Percentiles rank a stretch among this genome's conserved stretches.
These are phyloP conservation scores for Dromococcyx pavoninus DNA, from an alignment of 2,797 vertebrate genomes.

Conservation along the genomic window DNA sequence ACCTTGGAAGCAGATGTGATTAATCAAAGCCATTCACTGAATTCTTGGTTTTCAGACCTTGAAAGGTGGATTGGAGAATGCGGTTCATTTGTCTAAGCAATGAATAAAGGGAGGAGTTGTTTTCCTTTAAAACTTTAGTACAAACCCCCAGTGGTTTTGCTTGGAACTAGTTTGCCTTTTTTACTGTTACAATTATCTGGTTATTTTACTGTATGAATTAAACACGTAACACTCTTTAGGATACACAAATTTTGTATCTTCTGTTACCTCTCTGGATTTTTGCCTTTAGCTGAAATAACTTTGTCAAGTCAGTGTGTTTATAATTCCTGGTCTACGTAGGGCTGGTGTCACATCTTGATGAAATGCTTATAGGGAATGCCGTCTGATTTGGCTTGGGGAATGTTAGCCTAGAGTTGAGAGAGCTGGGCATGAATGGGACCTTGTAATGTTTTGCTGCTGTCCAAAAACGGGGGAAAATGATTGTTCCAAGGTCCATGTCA, in stretches of 20 bases:
- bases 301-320: not conserved
- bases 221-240: not conserved
- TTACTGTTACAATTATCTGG: not conserved
- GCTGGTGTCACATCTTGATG: not conserved
- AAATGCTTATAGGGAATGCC: not conserved
- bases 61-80: not conserved
- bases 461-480: not conserved
- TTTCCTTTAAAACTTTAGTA: not conserved
- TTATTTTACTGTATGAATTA: not conserved
- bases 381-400: not conserved
- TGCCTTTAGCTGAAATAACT: not conserved
- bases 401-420: not conserved
- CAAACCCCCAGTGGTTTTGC: not conserved
- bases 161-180: not conserved
- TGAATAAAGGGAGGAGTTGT: not conserved
- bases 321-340: not conserved
- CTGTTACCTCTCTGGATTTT: not conserved
- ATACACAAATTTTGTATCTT: fast-evolving
- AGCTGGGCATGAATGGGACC: not conserved
- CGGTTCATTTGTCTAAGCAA: not conserved
- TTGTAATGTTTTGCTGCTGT: not conserved
- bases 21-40: not conserved
- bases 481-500: not conserved
- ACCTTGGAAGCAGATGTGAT: not conserved
- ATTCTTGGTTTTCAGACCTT: not conserved